phyloP scores from a whole-genome alignment of 2,888 invertebrate genomes.

The Cantharis rufa region DNA sequence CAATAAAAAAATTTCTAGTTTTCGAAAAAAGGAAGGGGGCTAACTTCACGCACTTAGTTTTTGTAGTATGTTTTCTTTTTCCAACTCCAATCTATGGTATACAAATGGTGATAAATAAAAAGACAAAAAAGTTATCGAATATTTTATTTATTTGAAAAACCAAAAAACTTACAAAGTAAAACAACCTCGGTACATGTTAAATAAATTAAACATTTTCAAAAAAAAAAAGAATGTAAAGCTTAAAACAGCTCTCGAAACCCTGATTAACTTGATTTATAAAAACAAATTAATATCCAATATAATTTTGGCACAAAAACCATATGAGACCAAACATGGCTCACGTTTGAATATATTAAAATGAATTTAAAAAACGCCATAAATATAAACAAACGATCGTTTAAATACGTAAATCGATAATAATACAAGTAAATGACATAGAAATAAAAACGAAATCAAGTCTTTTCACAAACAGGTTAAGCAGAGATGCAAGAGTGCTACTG shows the following conservation, averaged over 20 bases:
- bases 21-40: no score
- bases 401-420: constrained; percentile 25
- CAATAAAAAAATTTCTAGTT: no score
- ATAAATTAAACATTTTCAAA: constrained; percentile 57
- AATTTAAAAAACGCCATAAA: constrained; percentile 8
- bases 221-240: constrained; percentile 50
- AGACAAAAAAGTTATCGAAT: constrained; percentile 1
- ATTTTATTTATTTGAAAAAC: constrained; percentile 56
- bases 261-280: constrained; percentile 57
- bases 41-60: no score
- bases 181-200: constrained; percentile 57
- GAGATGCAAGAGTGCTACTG: constrained; percentile 54
- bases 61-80: no score
- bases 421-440: constrained; percentile 8
- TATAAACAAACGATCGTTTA: constrained; percentile 7
- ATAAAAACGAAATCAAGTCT: constrained; percentile 19
- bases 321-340: not conserved
- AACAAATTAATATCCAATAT: constrained; percentile 48
- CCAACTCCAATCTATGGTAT: not conserved
- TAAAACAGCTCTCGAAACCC: constrained; percentile 61
- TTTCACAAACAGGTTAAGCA: constrained; percentile 50
- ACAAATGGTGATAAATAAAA: not conserved
- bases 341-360: not conserved
- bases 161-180: constrained; percentile 57
- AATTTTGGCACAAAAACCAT: constrained; percentile 32